Base-by-base conservation (phyloP, 2,888 invertebrate species). In the Papilio gigon region DNA sequence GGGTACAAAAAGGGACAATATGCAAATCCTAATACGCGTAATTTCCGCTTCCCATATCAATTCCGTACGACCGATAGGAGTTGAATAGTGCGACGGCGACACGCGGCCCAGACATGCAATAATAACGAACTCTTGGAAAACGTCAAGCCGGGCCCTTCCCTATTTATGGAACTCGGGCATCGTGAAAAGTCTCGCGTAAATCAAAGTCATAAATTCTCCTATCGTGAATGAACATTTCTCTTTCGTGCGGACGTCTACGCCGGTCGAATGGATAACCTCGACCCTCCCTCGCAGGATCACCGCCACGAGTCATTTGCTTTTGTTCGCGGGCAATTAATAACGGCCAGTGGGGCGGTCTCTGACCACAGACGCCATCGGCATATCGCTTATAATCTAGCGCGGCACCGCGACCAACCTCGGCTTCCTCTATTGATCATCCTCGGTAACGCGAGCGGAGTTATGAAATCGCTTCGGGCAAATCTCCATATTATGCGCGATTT, bases 181-280 rank as follows among this genome's bases (percentile, higher is more conserved):
- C 77, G 87, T 85, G 87, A 88, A 88, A 89, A 90, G 83, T 88
- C 87, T 82, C 82, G 83, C 88, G 88, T 90, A 90, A 90, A 90
- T 90, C 89, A 89, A 89, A 89, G 87, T 87, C 89, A 90, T 90
- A 90, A 91, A 91, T 92, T 89, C 86, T 85, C 82, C 88, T 90
- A 91, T 90, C 90, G 88, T 89, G 89, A 90, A 90, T 89, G 90
- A 90, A 90, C 90, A 91, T 91, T 90, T 90, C 91, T 90, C 91
- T 90, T 89, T 78, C 74, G 76, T 82, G 85, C 85, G 87, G 87
- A 88, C 88, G 90, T 90, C 90, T 89, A 86, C 84, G 84, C 83
- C 82, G 84, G 83, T 80, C 90, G 89, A 90, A 91, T 90, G 90
- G 90, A 90, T 90, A 90, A 89, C 89, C 87, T 85, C 87, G 89